Evolutionary conservation across 2,888 invertebrate species (phyloP).

Genomic region (Argyresthia albistria): DNA sequence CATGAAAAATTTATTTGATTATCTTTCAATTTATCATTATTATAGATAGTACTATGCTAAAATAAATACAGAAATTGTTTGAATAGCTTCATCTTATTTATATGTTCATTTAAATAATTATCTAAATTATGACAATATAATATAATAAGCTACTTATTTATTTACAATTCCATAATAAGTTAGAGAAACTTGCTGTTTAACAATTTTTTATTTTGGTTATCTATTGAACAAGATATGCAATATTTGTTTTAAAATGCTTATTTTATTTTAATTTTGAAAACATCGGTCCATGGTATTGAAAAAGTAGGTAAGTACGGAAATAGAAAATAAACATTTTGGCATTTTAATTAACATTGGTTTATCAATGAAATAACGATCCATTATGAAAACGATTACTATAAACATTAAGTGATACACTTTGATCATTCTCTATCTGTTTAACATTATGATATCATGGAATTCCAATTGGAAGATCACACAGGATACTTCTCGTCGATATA

Average conservation of each 20-base stretch:
- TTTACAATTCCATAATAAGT: conserved; percentile 43
- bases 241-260: background rate
- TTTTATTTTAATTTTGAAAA: conserved; percentile 13
- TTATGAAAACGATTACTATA: too few relatives aligned
- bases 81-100: conserved; percentile 53
- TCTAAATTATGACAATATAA: conserved; percentile 37
- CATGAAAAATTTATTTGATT: conserved; percentile 70
- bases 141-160: conserved; percentile 50
- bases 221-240: background rate
- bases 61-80: conserved; percentile 67
- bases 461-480: background rate
- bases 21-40: conserved; percentile 65
- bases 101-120: conserved; percentile 61
- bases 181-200: conserved; percentile 17
- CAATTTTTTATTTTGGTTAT: background rate
- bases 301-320: too few relatives aligned
- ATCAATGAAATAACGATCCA: too few relatives aligned
- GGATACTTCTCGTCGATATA: background rate
- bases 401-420: too few relatives aligned
- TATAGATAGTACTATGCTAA: conserved; percentile 58
- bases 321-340: too few relatives aligned
- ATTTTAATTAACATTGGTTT: too few relatives aligned
- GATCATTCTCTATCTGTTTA: background rate
- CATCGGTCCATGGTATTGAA: too few relatives aligned
- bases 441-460: background rate